Evolutionary conservation across 2,888 invertebrate species (phyloP), one percentile per base, ranked within the genome.

Genomic region (Caenorhabditis sp.): DNA sequence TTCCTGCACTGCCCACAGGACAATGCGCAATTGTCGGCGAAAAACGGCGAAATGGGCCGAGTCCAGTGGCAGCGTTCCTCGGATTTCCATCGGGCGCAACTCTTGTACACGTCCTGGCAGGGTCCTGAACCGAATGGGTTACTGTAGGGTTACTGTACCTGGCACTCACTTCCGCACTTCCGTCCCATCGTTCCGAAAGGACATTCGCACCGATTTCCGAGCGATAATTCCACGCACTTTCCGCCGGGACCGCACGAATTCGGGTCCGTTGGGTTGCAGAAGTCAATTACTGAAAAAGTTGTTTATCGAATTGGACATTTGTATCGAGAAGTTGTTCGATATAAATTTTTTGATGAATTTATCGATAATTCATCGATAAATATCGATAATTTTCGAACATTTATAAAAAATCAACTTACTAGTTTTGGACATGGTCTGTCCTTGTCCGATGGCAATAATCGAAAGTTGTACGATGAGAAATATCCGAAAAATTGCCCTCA

Each of bases 41-140:
- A 88, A 62, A 87, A 88, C 11, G 87, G 79, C 5, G 84, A 81
- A 41, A 84, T 85, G 1, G 82, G 82, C 11, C 82, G 65, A 0
- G 84, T 80, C 86, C 85, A 86, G 53, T 76, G 78, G 41, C 88
- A 88, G 0, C 87, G 77, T n/a, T 83, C 79, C 62, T 88, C 85
- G 20, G 80, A 80, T 50, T 84, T 79, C 88, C 88, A 88, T 4
- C 82, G 66, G 2, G 75, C 77, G 72, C 88, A 88, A 58, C 83
- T 83, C 24, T 80, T 80, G 81, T 86, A 88, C 30, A 87, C 81
- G 63, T 88, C 87, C 65, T 87, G 87, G 55, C 88, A 88, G 1
- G 87, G 86, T 53, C 88, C 88, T 87, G 39, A 32, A 75, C 50
- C 5, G 24, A 24, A 11, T 9, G 11, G 35, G 27, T 48, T 26